Conservation (phyloP, 2,888 invertebrate species). For the Antheraea assamensis region DNA sequence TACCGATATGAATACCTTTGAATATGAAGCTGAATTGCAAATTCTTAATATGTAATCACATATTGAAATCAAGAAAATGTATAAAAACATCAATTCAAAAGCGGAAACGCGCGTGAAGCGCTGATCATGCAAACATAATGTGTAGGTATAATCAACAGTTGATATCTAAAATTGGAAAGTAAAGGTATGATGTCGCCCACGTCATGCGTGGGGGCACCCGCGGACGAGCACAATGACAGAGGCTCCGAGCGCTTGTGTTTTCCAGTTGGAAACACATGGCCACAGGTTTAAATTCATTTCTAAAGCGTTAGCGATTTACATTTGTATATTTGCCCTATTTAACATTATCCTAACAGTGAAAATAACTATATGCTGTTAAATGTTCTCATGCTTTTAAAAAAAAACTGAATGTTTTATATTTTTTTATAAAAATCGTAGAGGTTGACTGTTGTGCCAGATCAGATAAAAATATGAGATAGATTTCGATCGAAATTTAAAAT, state of each 20-base stretch:
- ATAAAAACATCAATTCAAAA: conserved; percentile 3
- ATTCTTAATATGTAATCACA: not conserved
- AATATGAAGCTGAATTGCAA: no score
- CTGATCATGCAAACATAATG: conserved; percentile 7
- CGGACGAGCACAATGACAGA: conserved; percentile 41
- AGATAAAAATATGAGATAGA: no score
- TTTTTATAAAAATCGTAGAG: no score
- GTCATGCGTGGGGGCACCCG: conserved; percentile 52
- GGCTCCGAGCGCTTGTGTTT: conserved; percentile 32
- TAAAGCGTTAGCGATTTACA: conserved; percentile 16
- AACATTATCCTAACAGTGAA: not conserved
- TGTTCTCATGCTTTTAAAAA: no score
- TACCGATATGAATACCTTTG: no score
- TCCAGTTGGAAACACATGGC: conserved; percentile 29
- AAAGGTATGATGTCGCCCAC: conserved; percentile 52
- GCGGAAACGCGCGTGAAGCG: conserved; percentile 8
- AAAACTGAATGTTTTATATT: no score
- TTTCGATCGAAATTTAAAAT: no score
- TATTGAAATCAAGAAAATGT: not conserved
- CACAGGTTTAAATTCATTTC: conserved; percentile 12
- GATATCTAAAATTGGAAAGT: conserved; percentile 66
- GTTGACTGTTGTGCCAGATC: no score
- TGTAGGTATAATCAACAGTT: conserved; percentile 3
- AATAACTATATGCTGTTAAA: no score
- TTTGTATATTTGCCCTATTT: not conserved